Base-by-base conservation (phyloP, 2,113 vertebrate genomes). In the Acanthisitta chloris region DNA sequence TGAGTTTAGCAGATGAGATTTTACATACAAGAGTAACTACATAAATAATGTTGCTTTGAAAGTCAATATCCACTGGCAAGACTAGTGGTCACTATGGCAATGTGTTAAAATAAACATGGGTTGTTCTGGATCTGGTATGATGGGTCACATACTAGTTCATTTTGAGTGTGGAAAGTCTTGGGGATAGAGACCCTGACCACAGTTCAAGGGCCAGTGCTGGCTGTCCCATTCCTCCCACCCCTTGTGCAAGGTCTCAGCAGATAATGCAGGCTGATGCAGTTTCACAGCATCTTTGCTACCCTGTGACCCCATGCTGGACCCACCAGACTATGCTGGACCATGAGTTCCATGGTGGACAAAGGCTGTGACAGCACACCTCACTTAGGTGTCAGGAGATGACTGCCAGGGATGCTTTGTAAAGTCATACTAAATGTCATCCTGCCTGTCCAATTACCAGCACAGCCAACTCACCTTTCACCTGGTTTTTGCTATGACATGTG, bases 51-150 rank as follows among this genome's bases (percentile, higher is more conserved):
- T 72, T 45, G 25, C 9, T 59, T 55, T 52, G 28, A 31, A 64
- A 79, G 21, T 33, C 20, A 17, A 9, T 52, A 40, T 71, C 17
- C 19, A 14, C 33, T 61, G 45, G 8, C 61, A 87, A 72, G 49
- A 33, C 20, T 33, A 48, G 36, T 43, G 74, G 25, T 92, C 84
- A 69, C 81, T 36, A 67, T 61, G 73, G 55, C 64, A 96, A 84
- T 6, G 0, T 48, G 81, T 66, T 79, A 65, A 91, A 92, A 72
- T 72, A 64, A 85, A 52, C 23, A 2, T 9, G 16, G 5, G 8
- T 29, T 24, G 3, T 42, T 87, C 31, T 70, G 36, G 80, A n/a
- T 73, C 48, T 49, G 61, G 33, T 28, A 25, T 0, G 0, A 42
- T 4, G 24, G 42, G 31, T 78, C 40, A 43, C 31, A 54, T 34